Evolutionary conservation across 1,140 invertebrate species (phyloP).

Genomic region (Oedothorax gibbosus): DNA sequence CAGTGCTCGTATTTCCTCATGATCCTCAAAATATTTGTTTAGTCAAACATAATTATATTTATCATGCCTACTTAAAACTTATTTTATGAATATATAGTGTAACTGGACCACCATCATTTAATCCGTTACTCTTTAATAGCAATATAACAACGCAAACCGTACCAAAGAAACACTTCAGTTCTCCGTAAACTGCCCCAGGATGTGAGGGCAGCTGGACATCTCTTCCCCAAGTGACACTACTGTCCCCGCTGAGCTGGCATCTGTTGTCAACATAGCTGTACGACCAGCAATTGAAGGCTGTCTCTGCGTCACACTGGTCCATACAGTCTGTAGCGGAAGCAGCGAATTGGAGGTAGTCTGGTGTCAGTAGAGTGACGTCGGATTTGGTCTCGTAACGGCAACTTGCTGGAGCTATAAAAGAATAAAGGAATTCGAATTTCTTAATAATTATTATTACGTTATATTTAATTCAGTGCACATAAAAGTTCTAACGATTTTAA

Average conservation of each 20-base stretch:
- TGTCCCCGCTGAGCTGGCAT: slow-evolving; percentile 71
- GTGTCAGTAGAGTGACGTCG: slow-evolving; percentile 69
- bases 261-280: slow-evolving; percentile 68
- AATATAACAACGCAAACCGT: neutral
- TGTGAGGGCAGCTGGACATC: slow-evolving; percentile 60
- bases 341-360: slow-evolving; percentile 71
- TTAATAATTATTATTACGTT: too few species aligned
- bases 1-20: too few species aligned
- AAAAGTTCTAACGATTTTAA: too few species aligned
- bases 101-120: too few species aligned
- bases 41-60: too few species aligned
- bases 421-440: too few species aligned
- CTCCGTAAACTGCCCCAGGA: slow-evolving; percentile 67
- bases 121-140: neutral
- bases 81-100: too few species aligned
- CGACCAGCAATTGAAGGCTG: slow-evolving; percentile 67
- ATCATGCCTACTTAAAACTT: too few species aligned
- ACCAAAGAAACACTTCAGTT: slow-evolving; percentile 70
- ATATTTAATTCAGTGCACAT: too few species aligned
- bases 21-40: too few species aligned
- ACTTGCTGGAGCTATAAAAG: slow-evolving; percentile 68
- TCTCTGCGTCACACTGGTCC: slow-evolving; percentile 70
- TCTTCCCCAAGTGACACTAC: slow-evolving; percentile 67
- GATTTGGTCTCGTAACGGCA: slow-evolving; percentile 69
- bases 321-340: slow-evolving; percentile 69